Base-by-base conservation (phyloP, 2,888 invertebrate species). In the Tolmerus cingulatus region DNA sequence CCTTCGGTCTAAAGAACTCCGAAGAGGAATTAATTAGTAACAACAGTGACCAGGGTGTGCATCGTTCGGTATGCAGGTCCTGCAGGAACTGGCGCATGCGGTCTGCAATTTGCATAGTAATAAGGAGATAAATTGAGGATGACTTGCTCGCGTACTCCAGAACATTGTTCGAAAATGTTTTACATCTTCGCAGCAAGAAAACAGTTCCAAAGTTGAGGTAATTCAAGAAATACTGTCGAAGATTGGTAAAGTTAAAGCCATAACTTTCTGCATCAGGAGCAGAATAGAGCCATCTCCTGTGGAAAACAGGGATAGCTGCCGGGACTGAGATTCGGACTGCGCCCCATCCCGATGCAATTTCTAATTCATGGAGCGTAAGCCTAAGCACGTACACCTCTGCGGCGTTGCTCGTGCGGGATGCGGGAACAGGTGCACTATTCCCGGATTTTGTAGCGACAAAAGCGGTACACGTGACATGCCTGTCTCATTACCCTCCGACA, bases 61-160 rank as follows among this genome's bases (percentile, higher is more conserved):
- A 66, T 66, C 66, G 2, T 66, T 66, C 66, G 66, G 66, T 66
- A 46, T 66, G 82, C 66, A 82, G 34, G 23, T 82, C 57, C 82
- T 82, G 82, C 82, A 82, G 46, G 57, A 82, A 55, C 37, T 66
- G 57, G 57, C 82, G 57, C 82, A 82, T 55, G 82, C 82, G 82
- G 55, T 19, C 7, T 19, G n/a, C 82, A 46, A 37, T 82, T 82
- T 57, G 57, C 57, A 82, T 66, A 66, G 19, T 34, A 82, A 34
- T 57, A 66, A 37, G 55, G 57, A 57, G 66, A 66, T 66, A 82
- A 82, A 82, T 82, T 19, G 66, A 16, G 82, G 23, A 66, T 82
- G 66, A 27, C 23, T 57, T 57, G 19, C 23, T 57, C 19, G 19
- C 5, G 9, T 2, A 27, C 66, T 66, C 23, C 27, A 12, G 43